These are phyloP conservation scores for Spondyliosoma cantharus DNA, from an alignment of 2,797 vertebrate genomes.

Conservation along the genomic window DNA sequence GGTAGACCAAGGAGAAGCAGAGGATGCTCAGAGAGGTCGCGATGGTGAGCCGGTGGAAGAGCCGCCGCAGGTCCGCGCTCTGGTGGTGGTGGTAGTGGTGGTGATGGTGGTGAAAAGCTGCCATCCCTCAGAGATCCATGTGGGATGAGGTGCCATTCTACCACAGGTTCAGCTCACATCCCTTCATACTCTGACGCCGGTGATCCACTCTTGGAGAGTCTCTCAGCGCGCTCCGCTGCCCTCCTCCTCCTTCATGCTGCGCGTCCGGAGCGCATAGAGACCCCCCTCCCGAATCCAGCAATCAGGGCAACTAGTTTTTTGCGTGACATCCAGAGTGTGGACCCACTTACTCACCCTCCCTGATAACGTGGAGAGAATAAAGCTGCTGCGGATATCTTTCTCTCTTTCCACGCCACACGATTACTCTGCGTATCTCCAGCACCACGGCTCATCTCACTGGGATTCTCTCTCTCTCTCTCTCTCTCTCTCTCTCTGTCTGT, in stretches of 20 bases:
- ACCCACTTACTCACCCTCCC: constrained; percentile 38
- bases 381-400: constrained; percentile 46
- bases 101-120: constrained; percentile 70
- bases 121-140: constrained; percentile 81
- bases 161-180: constrained; percentile 64
- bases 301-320: constrained; percentile 16
- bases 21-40: constrained; percentile 82
- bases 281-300: neutral
- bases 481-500: constrained; percentile 13
- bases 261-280: constrained; percentile 44
- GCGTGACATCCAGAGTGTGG: constrained; percentile 29
- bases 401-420: constrained; percentile 50
- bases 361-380: constrained; percentile 29
- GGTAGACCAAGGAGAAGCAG: constrained; percentile 81
- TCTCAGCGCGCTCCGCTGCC: constrained; percentile 44
- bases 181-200: constrained; percentile 42
- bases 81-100: constrained; percentile 54
- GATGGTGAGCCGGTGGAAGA: constrained; percentile 81
- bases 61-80: constrained; percentile 78
- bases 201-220: constrained; percentile 36
- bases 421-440: constrained; percentile 52
- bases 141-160: constrained; percentile 74
- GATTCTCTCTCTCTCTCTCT: constrained; percentile 24
- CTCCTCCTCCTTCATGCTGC: constrained; percentile 46
- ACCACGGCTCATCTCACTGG: constrained; percentile 40